phyloP scores from a whole-genome alignment of 2,113 vertebrate genomes.

The Ovibos moschatus region DNA sequence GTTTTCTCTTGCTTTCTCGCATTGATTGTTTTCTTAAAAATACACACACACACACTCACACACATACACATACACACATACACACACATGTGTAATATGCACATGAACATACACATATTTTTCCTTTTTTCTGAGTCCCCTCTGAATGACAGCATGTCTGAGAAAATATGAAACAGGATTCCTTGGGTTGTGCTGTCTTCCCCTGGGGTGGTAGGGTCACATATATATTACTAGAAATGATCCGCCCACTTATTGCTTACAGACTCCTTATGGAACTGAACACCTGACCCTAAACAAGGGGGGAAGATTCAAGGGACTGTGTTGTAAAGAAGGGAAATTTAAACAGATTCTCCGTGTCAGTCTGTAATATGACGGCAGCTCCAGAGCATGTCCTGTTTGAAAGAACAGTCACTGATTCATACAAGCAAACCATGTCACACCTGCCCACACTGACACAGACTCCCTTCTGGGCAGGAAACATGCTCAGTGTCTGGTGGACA shows the following conservation, averaged over 20 bases:
- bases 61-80: neutral
- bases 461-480: neutral
- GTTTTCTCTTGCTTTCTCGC: neutral
- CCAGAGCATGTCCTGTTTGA: neutral
- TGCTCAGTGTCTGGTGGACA: rapidly evolving
- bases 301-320: neutral
- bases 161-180: conserved; percentile 23
- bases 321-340: neutral
- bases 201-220: neutral
- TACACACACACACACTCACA: neutral
- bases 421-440: neutral
- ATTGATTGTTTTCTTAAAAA: neutral
- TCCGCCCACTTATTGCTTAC: neutral
- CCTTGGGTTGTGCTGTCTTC: neutral
- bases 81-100: neutral
- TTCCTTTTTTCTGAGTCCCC: neutral
- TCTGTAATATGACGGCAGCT: neutral
- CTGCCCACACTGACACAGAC: neutral
- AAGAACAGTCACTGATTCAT: neutral
- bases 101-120: neutral
- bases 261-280: neutral
- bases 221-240: conserved; percentile 1
- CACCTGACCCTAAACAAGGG: neutral
- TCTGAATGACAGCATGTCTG: neutral
- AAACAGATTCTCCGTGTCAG: neutral